A percentile compares a stretch with the other conserved stretches of the same genome.
Evolutionary conservation across 2,888 invertebrate species (phyloP).

Genomic region (Poecilobothrus nobilitatus): DNA sequence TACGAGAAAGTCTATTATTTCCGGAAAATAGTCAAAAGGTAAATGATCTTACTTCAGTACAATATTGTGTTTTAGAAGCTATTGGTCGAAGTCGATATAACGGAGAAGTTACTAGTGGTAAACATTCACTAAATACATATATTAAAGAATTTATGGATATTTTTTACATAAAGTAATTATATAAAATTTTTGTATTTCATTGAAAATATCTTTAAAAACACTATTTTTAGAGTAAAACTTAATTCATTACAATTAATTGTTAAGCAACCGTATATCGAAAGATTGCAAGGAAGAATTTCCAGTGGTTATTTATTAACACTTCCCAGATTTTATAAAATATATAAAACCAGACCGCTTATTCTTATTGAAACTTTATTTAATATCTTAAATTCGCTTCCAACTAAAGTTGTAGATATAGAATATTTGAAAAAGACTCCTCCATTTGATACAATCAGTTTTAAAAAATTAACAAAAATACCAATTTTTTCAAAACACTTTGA

Average conservation of each 20-base stretch:
- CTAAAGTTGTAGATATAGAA: constrained; percentile 35
- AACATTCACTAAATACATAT: constrained; percentile 47
- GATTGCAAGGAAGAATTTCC: constrained; percentile 41
- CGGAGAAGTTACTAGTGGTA: constrained; percentile 62
- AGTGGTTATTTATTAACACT: constrained; percentile 52
- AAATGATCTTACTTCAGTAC: constrained; percentile 47
- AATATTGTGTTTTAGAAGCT: constrained; percentile 64
- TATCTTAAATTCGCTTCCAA: constrained; percentile 44
- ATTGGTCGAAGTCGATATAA: constrained; percentile 61
- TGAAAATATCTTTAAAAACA: constrained; percentile 38
- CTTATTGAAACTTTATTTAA: constrained; percentile 34
- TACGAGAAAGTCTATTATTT: constrained; percentile 51
- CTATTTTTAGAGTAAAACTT: constrained; percentile 49
- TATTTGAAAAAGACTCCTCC: neutral
- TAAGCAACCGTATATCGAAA: constrained; percentile 53
- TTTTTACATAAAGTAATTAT: constrained; percentile 36
- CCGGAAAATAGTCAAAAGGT: constrained; percentile 44
- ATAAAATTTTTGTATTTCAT: constrained; percentile 32
- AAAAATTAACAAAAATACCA: constrained; percentile 35
- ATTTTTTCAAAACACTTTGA: constrained; percentile 50
- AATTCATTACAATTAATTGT: constrained; percentile 50
- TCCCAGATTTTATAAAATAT: constrained; percentile 53
- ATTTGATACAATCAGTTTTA: constrained; percentile 21
- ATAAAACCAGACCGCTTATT: constrained; percentile 47
- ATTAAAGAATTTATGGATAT: constrained; percentile 53